phyloP scores from a whole-genome alignment of 2,888 invertebrate species.

The Eupithecia insigniata region DNA sequence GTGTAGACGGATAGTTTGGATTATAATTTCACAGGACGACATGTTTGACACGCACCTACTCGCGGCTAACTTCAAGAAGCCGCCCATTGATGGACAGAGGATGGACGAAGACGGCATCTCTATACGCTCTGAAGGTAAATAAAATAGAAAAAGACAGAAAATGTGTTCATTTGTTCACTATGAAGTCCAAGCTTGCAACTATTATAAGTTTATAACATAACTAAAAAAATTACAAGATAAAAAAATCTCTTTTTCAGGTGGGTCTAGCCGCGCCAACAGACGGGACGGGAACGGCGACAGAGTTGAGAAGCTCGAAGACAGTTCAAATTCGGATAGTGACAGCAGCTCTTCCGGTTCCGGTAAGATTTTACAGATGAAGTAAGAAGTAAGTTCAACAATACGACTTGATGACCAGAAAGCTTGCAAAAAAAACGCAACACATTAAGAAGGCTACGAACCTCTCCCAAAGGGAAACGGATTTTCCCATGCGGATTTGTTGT shows the following conservation, averaged over 20 bases:
- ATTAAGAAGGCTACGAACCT: too few relatives aligned
- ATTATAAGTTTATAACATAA: too few relatives aligned
- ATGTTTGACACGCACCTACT: constrained; percentile 68
- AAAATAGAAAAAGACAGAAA: not conserved
- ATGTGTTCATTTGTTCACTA: too few relatives aligned
- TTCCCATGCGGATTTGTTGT: too few relatives aligned
- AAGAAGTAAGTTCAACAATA: too few relatives aligned
- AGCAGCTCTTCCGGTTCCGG: constrained; percentile 72
- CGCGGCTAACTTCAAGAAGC: constrained; percentile 75
- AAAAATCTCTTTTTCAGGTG: constrained; percentile 53
- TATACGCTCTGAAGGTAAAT: constrained; percentile 66
- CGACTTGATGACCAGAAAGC: too few relatives aligned
- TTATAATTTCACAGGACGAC: constrained; percentile 60
- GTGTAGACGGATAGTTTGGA: not conserved
- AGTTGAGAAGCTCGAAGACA: constrained; percentile 75
- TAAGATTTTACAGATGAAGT: constrained; percentile 26
- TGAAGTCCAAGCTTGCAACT: too few relatives aligned
- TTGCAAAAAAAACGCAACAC: too few relatives aligned
- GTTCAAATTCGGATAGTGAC: constrained; percentile 72
- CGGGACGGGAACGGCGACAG: constrained; percentile 52
- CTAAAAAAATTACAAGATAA: too few relatives aligned
- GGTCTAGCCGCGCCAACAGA: constrained; percentile 52
- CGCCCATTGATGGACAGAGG: constrained; percentile 51
- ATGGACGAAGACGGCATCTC: constrained; percentile 69
- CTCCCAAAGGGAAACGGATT: too few relatives aligned